Percentiles rank a stretch among this genome's conserved stretches.
These are phyloP conservation scores for Dascyllus trimaculatus DNA, from an alignment of 2,113 vertebrate genomes.

Conservation along the genomic window DNA sequence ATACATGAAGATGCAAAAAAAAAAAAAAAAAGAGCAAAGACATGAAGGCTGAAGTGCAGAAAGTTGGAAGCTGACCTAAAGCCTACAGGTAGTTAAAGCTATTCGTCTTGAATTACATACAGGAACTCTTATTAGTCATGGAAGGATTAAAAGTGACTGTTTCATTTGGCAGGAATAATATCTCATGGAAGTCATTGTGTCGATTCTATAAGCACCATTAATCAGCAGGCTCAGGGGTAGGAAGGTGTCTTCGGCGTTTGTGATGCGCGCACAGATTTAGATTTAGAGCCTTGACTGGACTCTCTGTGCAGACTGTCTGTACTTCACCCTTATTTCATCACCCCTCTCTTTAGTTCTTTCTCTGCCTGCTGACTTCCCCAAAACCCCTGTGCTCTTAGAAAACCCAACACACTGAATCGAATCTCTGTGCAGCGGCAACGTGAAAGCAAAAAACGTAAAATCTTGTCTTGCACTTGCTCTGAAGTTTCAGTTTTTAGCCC, in stretches of 20 bases:
- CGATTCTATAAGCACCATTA: slow-evolving; percentile 32
- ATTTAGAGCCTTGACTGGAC: neutral
- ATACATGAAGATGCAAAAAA: slow-evolving; percentile 12
- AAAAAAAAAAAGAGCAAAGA: slow-evolving; percentile 36
- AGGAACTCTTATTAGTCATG: slow-evolving; percentile 40
- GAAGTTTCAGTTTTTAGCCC: neutral
- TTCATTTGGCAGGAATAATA: slow-evolving; percentile 79
- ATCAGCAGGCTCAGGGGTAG: slow-evolving; percentile 10
- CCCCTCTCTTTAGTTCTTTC: neutral
- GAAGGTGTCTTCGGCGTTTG: neutral
- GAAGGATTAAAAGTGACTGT: slow-evolving; percentile 74
- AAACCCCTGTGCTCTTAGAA: slow-evolving; percentile 44
- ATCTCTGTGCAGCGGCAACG: slow-evolving; percentile 70
- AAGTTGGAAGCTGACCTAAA: slow-evolving; percentile 60
- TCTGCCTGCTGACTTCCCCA: slow-evolving; percentile 32
- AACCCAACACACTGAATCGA: slow-evolving; percentile 37
- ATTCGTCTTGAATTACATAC: slow-evolving; percentile 57
- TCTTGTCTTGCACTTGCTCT: slow-evolving; percentile 22
- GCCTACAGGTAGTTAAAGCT: slow-evolving; percentile 73
- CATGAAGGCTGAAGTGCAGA: slow-evolving; percentile 26
- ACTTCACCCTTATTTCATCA: slow-evolving; percentile 9
- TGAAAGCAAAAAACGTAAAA: slow-evolving; percentile 42
- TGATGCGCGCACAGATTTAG: neutral
- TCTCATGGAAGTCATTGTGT: slow-evolving; percentile 49
- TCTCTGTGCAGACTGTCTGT: neutral